phyloP scores from a whole-genome alignment of 2,888 invertebrate genomes.

The Rugalucina vietnamica region DNA sequence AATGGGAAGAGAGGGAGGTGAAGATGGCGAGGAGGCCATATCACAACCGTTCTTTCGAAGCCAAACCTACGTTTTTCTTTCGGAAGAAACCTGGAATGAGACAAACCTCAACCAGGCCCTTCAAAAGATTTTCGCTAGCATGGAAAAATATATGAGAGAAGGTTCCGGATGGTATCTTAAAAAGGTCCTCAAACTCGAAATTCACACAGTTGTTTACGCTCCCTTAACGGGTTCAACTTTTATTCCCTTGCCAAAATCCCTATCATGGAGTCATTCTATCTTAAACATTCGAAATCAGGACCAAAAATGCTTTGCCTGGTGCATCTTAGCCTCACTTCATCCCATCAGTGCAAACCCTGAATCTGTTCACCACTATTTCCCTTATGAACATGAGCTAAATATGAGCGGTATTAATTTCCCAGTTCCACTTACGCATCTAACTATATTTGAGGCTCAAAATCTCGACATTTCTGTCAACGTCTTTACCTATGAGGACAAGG shows the following conservation, averaged over 20 bases:
- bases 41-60: constrained; percentile 33
- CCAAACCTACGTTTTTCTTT: constrained; percentile 24
- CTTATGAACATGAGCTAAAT: constrained; percentile 30
- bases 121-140: constrained; percentile 28
- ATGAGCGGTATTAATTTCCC: constrained; percentile 50
- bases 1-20: constrained; percentile 36
- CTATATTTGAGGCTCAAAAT: constrained; percentile 51
- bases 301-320: constrained; percentile 37
- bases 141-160: constrained; percentile 36
- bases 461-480: constrained; percentile 49
- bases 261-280: not conserved
- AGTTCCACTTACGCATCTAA: constrained; percentile 34
- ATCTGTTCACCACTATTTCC: constrained; percentile 28
- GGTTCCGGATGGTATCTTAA: constrained; percentile 32
- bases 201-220: constrained; percentile 31
- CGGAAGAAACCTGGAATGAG: not conserved
- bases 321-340: constrained; percentile 22
- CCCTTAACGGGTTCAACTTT: constrained; percentile 34
- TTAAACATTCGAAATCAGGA: constrained; percentile 39
- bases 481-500: constrained; percentile 46
- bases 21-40: constrained; percentile 11
- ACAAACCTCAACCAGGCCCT: constrained; percentile 41
- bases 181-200: constrained; percentile 30
- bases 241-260: constrained; percentile 21
- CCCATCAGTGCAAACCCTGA: constrained; percentile 12